Evolutionary conservation across 2,888 invertebrate species (phyloP), one percentile per base, ranked within the genome.

Genomic region (Margaritifera margaritifera): DNA sequence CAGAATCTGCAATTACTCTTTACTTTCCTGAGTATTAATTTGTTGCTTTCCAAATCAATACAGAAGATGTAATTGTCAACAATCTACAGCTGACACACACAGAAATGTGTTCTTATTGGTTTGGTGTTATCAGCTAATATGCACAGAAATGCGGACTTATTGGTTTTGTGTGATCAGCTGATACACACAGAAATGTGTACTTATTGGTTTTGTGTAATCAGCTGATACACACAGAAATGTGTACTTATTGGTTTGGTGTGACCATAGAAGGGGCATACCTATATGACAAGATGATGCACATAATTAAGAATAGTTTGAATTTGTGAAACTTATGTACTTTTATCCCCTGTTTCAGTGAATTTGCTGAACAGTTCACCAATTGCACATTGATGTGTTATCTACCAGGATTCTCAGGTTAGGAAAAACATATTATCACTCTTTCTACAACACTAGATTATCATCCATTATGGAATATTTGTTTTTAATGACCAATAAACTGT

Each of bases 331-430:
- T 42, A 42, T 42, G 8, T 42, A 15, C 42, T 15, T 42, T 42
- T 11, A 42, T 42, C 42, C 42, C 11, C 2, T 68, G 19, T 79
- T 76, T 52, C 79, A 88, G 87, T 75, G 82, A 87, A 77, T 69
- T 86, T 64, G 81, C 85, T 64, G 81, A 81, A 65, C 80, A 84
- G 74, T 82, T 84, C 65, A 83, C 80, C 75, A 82, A 84, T 69
- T 84, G 86, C 72, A 84, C 88, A 20, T 68, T 90, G 63, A 87
- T 90, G 87, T 87, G 86, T 60, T 90, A 87, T 73, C 79, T 90
- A 50, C 90, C 90, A 50, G 89, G 89, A 22, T 90, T 89, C 74
- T 84, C 88, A 72, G 86, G 89, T 87, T 56, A 79, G 78, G 73
- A 20, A 1, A 56, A 15, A 6, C 24, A n/a, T 24, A 27, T 18